These are phyloP conservation scores for Bruchidius siliquastri DNA, from an alignment of 2,888 invertebrate species.

Conservation along the genomic window DNA sequence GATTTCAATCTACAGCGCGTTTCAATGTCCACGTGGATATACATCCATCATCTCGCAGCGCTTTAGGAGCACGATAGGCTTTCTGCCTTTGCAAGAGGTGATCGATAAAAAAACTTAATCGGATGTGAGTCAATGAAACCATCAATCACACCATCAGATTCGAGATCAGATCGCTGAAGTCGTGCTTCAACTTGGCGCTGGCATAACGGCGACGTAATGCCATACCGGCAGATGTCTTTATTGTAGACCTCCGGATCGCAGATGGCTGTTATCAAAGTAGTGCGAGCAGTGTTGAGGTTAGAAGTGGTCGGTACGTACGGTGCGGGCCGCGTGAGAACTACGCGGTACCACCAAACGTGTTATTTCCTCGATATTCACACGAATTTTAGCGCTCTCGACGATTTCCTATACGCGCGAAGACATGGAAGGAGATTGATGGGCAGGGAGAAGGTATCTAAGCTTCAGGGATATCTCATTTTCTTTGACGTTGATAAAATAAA, in stretches of 20 bases:
- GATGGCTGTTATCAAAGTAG: slow-evolving; percentile 11
- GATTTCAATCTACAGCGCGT: no score
- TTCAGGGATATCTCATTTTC: no score
- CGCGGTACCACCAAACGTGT: slow-evolving; percentile 4
- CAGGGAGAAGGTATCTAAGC: no score
- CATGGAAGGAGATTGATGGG: no score
- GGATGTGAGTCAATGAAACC: neutral
- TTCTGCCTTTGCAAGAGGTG: no score
- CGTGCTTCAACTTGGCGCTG: neutral
- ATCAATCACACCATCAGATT: neutral
- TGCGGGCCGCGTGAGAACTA: slow-evolving; percentile 7
- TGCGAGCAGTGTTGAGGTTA: neutral
- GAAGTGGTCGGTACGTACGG: slow-evolving; percentile 3
- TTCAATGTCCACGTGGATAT: no score
- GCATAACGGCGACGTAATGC: neutral
- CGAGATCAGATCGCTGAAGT: neutral
- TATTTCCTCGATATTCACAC: slow-evolving; percentile 12
- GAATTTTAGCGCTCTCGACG: neutral
- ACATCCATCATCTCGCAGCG: no score
- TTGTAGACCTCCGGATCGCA: slow-evolving; percentile 7
- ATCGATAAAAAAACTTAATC: no score
- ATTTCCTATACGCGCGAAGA: neutral
- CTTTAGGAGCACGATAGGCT: no score
- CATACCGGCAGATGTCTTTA: slow-evolving; percentile 1
- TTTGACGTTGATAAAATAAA: no score